Evolutionary conservation across 2,888 invertebrate genomes (phyloP), one percentile per base, ranked within the genome.

Genomic region (Automeris io): DNA sequence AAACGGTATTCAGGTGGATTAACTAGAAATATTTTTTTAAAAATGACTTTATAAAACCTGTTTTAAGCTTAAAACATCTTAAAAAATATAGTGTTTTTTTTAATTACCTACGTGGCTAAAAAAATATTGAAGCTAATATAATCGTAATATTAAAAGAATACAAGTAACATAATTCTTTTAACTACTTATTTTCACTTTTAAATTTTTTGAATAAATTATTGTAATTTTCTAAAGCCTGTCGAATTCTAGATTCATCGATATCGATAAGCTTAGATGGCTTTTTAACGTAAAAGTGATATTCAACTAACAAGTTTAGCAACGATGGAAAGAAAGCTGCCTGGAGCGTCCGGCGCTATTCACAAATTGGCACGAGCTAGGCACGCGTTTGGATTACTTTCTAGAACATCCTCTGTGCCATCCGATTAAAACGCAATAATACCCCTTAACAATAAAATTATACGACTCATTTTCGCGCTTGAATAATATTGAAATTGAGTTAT

Each of bases 291-390:
- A 72, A 76, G 73, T 73, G 76, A 75, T 80, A 80, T 80, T 73
- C 72, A 70, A 75, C 73, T 76, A 79, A 81, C 81, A 76, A 79
- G 80, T 81, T 76, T 71, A 81, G 77, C 79, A 73, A 75, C 72
- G 71, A 59, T 76, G 81, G 80, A 83, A 85, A 83, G 81, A 83
- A 83, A 83, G 82, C 79, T 70, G 77, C 76, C 71, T 62, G 66
- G 58, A 76, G 79, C 81, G 78, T 76, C 78, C 79, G 77, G 73
- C 72, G 77, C 76, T 81, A 78, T 79, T 78, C 81, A 81, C 85
- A 83, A 83, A 82, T 85, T 83, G 82, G 81, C 82, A 83, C 83
- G 83, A 83, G 82, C 81, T 73, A 69, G 75, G 71, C 83, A 82
- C 82, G 80, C 82, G 80, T 70, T 64, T 47, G 42, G 31, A 43